A percentile compares a stretch with the other conserved stretches of the same genome.
Conservation (phyloP, 2,113 vertebrate species). For the Megalops atlanticus region DNA sequence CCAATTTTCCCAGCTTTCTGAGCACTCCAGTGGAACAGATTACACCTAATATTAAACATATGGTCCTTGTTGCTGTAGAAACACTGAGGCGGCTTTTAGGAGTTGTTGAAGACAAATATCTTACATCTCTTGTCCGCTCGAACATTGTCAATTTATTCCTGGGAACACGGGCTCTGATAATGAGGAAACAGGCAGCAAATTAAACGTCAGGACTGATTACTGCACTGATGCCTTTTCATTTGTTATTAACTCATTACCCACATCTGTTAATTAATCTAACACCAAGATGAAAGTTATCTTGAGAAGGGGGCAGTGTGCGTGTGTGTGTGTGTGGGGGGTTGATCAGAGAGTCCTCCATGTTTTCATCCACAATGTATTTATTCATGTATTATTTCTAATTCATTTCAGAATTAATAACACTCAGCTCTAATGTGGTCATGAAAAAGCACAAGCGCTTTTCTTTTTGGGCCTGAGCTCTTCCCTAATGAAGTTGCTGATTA, state of each 20-base stretch:
- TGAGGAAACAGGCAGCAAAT: conserved; percentile 73
- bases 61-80: conserved; percentile 66
- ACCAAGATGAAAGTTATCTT: conserved; percentile 58
- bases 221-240: conserved; percentile 76
- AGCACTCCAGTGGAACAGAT: conserved; percentile 79
- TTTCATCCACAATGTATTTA: conserved; percentile 61
- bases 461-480: background rate
- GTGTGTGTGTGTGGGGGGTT: too few species aligned
- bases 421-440: background rate
- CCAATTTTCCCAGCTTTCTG: conserved; percentile 77
- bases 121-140: conserved; percentile 49
- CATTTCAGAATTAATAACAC: background rate
- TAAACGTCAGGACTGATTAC: conserved; percentile 78
- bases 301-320: conserved; percentile 27
- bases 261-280: conserved; percentile 76
- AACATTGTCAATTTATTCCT: conserved; percentile 66
- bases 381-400: conserved; percentile 2
- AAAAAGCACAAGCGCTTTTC: background rate
- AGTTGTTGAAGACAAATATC: conserved; percentile 65
- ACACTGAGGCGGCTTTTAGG: conserved; percentile 50
- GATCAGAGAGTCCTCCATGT: conserved; percentile 64
- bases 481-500: background rate
- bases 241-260: conserved; percentile 74
- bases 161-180: conserved; percentile 70
- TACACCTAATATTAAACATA: conserved; percentile 83